Percentiles rank a stretch among this genome's conserved stretches.
phyloP scores from a whole-genome alignment of 2,888 invertebrate species.

The Strigamia maritima region DNA sequence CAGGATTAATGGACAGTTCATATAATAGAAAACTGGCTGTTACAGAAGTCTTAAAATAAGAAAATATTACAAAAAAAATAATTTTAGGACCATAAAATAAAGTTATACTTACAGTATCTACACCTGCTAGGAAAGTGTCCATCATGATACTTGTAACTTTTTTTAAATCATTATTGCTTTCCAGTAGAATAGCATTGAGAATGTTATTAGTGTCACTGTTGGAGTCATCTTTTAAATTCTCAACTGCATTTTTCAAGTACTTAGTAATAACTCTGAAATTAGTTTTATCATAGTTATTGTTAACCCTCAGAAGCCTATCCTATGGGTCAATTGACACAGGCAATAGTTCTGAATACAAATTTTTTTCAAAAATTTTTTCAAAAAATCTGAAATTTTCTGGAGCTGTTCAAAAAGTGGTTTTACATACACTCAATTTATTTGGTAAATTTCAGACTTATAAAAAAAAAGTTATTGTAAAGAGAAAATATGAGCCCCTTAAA shows the following conservation, averaged over 20 bases:
- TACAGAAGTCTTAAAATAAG: neutral
- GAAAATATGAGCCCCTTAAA: too few relatives aligned
- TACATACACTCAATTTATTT: too few relatives aligned
- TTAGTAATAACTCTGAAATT: neutral
- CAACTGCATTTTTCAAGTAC: neutral
- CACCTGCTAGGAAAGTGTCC: neutral
- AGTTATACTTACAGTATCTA: neutral
- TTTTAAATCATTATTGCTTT: neutral
- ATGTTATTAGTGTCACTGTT: neutral
- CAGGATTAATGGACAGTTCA: neutral
- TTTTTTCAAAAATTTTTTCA: too few relatives aligned
- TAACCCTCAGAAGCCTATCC: too few relatives aligned
- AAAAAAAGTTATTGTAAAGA: too few relatives aligned
- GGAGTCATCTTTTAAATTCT: neutral
- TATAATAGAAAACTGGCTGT: neutral
- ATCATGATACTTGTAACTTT: neutral
- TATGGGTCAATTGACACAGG: too few relatives aligned
- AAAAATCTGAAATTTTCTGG: too few relatives aligned
- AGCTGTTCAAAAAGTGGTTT: too few relatives aligned
- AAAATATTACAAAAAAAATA: neutral
- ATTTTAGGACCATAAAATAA: neutral
- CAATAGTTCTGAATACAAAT: too few relatives aligned
- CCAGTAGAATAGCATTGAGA: neutral
- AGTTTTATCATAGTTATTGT: too few relatives aligned
- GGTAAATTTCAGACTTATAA: too few relatives aligned